Evolutionary conservation across 1,140 invertebrate species (phyloP).

Genomic region (Formica selysi): DNA sequence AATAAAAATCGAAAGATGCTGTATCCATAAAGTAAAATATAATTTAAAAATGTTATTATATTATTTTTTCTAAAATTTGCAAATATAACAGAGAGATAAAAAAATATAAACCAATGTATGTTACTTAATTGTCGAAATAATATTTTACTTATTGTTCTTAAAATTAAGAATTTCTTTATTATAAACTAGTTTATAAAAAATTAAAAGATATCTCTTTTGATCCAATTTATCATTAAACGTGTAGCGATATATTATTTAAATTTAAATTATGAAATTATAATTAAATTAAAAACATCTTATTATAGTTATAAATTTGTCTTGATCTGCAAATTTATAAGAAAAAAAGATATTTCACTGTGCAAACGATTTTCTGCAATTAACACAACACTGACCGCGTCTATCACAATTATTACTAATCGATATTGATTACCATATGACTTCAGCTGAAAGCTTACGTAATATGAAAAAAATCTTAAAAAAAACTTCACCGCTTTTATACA

Average conservation of each 20-base stretch:
- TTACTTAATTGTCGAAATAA: no score
- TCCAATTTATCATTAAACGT: neutral
- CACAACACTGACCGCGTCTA: neutral
- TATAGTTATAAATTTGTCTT: neutral
- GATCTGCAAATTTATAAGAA: neutral
- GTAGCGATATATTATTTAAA: neutral
- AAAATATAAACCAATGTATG: no score
- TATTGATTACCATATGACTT: neutral
- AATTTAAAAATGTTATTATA: no score
- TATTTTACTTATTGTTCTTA: no score
- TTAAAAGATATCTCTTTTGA: neutral
- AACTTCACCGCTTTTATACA: neutral
- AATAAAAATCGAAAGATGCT: no score
- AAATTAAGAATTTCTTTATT: no score
- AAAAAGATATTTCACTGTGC: neutral
- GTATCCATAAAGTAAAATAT: no score
- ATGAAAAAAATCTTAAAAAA: neutral
- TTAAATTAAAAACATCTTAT: conserved; percentile 1
- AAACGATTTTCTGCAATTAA: conserved; percentile 3
- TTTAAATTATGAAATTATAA: neutral
- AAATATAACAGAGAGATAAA: no score
- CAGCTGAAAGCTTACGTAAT: neutral
- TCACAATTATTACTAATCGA: conserved; percentile 1
- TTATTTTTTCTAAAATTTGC: no score
- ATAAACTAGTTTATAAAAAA: no score